phyloP scores from a whole-genome alignment of 2,797 vertebrate species.

The Arctocebus calabarensis region DNA sequence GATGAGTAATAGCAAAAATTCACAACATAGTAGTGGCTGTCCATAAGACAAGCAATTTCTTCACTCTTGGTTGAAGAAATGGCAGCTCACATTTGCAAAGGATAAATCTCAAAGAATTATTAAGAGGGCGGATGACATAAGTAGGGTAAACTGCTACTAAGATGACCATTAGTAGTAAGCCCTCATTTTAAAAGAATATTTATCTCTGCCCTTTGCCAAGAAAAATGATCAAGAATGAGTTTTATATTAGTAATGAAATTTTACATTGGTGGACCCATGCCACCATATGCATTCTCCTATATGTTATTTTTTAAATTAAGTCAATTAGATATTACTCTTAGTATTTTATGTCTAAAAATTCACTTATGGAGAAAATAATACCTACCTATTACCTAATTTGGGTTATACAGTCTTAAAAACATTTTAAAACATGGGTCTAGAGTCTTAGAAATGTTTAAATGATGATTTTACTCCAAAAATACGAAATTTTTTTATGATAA shows the following conservation, averaged over 20 bases:
- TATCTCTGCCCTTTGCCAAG: background rate
- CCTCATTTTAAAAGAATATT: background rate
- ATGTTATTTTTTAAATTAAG: background rate
- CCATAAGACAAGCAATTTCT: background rate
- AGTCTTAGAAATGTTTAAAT: background rate
- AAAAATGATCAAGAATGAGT: background rate
- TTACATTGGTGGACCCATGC: fast-evolving
- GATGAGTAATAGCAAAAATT: background rate
- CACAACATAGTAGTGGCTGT: fast-evolving
- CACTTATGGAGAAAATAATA: background rate
- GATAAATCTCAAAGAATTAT: background rate
- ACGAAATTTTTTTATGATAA: background rate
- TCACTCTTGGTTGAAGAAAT: background rate
- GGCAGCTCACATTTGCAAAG: background rate
- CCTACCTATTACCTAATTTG: background rate
- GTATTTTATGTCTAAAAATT: background rate
- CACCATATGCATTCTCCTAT: background rate
- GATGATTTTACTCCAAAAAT: background rate
- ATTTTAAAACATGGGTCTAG: background rate
- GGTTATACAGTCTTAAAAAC: background rate
- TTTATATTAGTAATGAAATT: background rate
- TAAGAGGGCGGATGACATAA: background rate
- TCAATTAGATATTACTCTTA: background rate
- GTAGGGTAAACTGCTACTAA: background rate
- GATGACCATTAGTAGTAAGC: fast-evolving